Base-by-base conservation (phyloP, 2,113 vertebrate species). In the Dicaeum eximium region DNA sequence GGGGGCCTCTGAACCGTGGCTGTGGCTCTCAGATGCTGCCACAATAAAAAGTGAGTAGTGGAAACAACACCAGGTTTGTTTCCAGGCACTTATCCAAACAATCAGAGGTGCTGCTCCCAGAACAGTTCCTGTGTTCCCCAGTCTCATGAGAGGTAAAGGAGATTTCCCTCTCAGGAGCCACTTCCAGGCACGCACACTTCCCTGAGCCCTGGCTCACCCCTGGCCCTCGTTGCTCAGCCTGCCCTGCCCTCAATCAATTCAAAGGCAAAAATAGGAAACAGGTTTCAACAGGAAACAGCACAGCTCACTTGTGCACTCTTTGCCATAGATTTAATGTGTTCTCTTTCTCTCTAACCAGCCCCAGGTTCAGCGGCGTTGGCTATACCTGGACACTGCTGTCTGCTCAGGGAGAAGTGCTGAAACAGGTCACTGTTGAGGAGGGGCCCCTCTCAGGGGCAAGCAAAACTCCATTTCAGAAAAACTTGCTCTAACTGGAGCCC, bases 81-180 rank as follows among this genome's bases (percentile, higher is more conserved):
- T 75, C 61, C 85, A 82, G n/a, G 56, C 84, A 42, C 73, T 91
- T 38, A 38, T 57, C 48, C 89, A 45, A 66, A 75, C 78, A 70
- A 84, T n/a, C 67, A 64, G 70, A 64, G 54, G 70, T 9, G 15
- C 31, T 69, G 53, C 66, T 92, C 73, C 86, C 70, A 54, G 25
- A 82, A 23, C 9, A 61, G n/a, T 20, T 90, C 58, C 75, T 21
- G 51, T 48, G 48, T 33, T 90, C 70, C 72, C 4, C 7, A 71
- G 40, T 16, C 79, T 60, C 47, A 9, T 0, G 51, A 77, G 60
- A 88, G 71, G 35, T 9, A 45, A 66, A 64, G 57, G 54, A 90
- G 45, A 71, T 60, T 80, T 60, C 48, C 70, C 35, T 86, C 74
- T 74, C 44, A 22, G 27, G n/a, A 67, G 48, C 21, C 45, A 20